Evolutionary conservation across 2,888 invertebrate genomes (phyloP), one percentile per base, ranked within the genome.

Genomic region (Sthenelais limicola): DNA sequence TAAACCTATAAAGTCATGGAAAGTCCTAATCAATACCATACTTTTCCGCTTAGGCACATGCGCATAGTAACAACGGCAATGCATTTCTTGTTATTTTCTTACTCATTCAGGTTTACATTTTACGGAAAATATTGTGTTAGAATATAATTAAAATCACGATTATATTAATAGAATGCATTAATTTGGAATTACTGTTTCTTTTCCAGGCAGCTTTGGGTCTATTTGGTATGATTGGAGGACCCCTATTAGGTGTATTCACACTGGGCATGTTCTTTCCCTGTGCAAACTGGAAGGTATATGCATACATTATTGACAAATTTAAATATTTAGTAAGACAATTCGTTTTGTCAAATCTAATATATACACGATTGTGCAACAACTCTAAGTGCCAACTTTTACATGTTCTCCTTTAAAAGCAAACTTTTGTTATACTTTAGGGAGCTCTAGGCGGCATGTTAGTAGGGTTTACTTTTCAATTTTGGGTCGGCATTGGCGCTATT

Each of bases 401-500:
- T 18, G 18, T 12, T 43, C 12, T 43, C 18, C 43, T 12, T 12
- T 49, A n/a, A 21, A 49, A 49, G 5, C 5, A 49, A 21, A 5
- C n/a, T 9, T 21, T n/a, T 49, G 5, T 49, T 54, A 12, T 54
- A 26, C 12, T 33, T 72, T 30, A 92, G 92, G 95, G 95, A 33
- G 92, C 92, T 0, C 89, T 93, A 12, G 81, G 89, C 18, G 94
- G 93, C 0, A 87, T 94, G 1, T 62, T 92, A 0, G 81, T 89
- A 5, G 92, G 94, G 0, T 89, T 96, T 74, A 88, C 89, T 0
- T 83, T 94, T 69, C 92, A 93, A 0, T 89, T 95, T 52, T 94
- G 94, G 94, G 92, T 95, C 78, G 95, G 94, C 68, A 94, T 96
- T 85, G 95, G 95, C 0, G 91, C 92, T 4, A 92, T 89, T 92